phyloP scores from a whole-genome alignment of 2,113 vertebrate genomes.

The Zingel zingel region DNA sequence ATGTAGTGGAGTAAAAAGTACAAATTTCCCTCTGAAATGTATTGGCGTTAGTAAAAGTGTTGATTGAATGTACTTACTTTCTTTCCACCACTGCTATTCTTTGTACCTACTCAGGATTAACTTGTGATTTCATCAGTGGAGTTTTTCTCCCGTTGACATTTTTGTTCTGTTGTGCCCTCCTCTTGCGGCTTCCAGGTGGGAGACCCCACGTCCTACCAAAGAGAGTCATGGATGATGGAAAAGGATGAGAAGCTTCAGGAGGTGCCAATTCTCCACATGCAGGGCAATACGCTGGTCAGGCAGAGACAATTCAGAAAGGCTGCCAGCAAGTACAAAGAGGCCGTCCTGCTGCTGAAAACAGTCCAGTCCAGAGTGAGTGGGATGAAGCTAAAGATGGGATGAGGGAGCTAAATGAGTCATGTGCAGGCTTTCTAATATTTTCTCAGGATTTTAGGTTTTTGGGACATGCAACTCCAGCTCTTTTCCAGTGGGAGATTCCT shows the following conservation, averaged over 20 bases:
- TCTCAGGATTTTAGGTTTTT: slow-evolving; percentile 48
- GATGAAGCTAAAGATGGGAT: neutral
- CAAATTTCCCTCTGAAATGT: too few relatives aligned
- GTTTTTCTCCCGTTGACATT: neutral
- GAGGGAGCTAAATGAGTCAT: neutral
- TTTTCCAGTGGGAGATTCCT: slow-evolving; percentile 47
- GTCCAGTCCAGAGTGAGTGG: slow-evolving; percentile 89
- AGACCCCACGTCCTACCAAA: slow-evolving; percentile 88
- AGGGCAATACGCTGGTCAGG: slow-evolving; percentile 88
- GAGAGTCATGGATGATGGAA: slow-evolving; percentile 93
- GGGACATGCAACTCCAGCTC: slow-evolving; percentile 30
- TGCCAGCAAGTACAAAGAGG: slow-evolving; percentile 89
- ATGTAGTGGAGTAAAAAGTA: neutral
- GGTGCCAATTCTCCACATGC: slow-evolving; percentile 86
- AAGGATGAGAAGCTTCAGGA: slow-evolving; percentile 90
- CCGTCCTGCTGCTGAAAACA: slow-evolving; percentile 89
- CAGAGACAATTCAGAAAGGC: slow-evolving; percentile 84
- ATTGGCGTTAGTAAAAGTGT: neutral
- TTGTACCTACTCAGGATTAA: slow-evolving; percentile 2
- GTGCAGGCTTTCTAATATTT: slow-evolving; percentile 16
- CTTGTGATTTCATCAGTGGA: neutral
- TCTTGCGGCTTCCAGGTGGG: slow-evolving; percentile 83
- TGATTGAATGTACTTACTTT: neutral
- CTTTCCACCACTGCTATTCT: neutral
- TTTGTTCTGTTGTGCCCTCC: neutral